Evolutionary conservation across 2,797 vertebrate genomes (phyloP).

Genomic region (Hypotaenidia okinawae): DNA sequence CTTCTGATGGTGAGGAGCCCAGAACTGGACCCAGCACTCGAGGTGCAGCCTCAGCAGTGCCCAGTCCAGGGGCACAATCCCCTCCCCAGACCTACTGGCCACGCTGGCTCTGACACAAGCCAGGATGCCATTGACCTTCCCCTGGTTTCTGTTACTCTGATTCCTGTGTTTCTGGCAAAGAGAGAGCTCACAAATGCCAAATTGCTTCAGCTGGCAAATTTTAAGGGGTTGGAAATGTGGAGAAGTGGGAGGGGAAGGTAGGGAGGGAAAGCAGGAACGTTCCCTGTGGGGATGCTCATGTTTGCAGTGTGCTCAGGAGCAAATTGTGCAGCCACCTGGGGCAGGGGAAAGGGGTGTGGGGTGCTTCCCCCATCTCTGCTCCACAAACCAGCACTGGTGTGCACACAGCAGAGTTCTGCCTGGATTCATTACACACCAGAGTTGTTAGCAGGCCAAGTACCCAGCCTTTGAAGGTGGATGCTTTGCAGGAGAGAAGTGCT

Average conservation of each 20-base stretch:
- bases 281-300: background rate
- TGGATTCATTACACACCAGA: rapidly evolving
- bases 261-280: background rate
- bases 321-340: background rate
- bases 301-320: background rate
- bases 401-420: background rate
- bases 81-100: too few relatives aligned
- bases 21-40: too few relatives aligned
- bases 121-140: too few relatives aligned
- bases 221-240: background rate
- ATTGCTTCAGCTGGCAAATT: background rate
- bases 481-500: background rate
- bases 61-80: too few relatives aligned
- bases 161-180: background rate
- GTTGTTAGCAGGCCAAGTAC: too few relatives aligned
- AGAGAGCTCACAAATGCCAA: background rate
- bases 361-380: background rate
- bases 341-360: background rate
- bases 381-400: background rate
- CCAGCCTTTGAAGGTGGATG: background rate
- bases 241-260: background rate
- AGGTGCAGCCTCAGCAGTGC: too few relatives aligned
- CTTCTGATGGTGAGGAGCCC: too few relatives aligned
- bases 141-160: too few relatives aligned
- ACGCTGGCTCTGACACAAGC: too few relatives aligned